Evolutionary conservation across 2,888 invertebrate genomes (phyloP).

Genomic region (Megalurothrips usitatus): DNA sequence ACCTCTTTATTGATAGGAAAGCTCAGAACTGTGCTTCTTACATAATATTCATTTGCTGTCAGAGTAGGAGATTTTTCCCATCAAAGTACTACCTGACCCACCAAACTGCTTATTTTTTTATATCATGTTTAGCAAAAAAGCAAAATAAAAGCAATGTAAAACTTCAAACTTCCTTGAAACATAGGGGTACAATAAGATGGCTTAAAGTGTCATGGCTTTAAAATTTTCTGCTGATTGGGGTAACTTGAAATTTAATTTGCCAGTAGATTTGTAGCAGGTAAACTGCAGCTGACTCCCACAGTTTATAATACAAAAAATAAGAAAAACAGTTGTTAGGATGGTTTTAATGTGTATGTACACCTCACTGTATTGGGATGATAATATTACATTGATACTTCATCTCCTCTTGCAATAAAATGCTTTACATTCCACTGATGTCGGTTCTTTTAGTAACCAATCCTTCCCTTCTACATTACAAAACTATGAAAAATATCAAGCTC

Average conservation of each 20-base stretch:
- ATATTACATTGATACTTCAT: not conserved
- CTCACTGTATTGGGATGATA: not conserved
- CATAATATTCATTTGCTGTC: not conserved
- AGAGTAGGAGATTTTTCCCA: not conserved
- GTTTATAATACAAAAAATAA: not conserved
- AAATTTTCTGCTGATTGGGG: not conserved
- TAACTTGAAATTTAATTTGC: not conserved
- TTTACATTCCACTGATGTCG: not conserved
- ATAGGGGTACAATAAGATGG: not conserved
- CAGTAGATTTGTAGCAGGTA: not conserved
- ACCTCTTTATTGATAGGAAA: not conserved
- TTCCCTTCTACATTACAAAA: not conserved
- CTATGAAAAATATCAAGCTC: not conserved
- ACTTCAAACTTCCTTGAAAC: not conserved
- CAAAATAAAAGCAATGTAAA: not conserved
- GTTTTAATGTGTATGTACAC: not conserved
- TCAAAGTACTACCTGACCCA: not conserved
- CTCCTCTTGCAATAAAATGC: not conserved
- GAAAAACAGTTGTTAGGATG: not conserved
- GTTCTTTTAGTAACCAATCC: not conserved
- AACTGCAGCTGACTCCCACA: not conserved
- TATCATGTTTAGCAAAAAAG: not conserved
- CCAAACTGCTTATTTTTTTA: constrained; percentile 22
- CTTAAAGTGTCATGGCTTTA: not conserved
- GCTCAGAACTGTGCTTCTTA: not conserved